Percentiles rank a stretch among this genome's conserved stretches.
Evolutionary conservation across 2,797 vertebrate species (phyloP).

Genomic region (Leptoclinus maculatus): DNA sequence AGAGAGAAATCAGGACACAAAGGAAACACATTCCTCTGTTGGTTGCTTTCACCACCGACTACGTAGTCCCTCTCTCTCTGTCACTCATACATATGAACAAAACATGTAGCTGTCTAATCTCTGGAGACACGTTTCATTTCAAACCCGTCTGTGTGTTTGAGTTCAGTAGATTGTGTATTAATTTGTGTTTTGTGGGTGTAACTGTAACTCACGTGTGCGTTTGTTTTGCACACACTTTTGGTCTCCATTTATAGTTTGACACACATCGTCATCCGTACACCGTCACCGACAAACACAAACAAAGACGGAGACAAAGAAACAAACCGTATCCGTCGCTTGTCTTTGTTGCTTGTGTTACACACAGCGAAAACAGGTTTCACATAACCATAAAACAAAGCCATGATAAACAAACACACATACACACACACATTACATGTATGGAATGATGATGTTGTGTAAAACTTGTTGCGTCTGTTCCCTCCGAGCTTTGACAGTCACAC

Average conservation of each 20-base stretch:
- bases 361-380: constrained; percentile 47
- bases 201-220: constrained; percentile 12
- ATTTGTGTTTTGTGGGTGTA: constrained; percentile 9
- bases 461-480: constrained; percentile 19
- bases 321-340: constrained; percentile 4
- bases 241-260: constrained; percentile 6
- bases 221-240: constrained; percentile 35
- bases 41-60: constrained; percentile 58
- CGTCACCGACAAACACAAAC: background rate
- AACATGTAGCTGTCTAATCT: background rate
- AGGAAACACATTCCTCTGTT: constrained; percentile 62
- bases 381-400: constrained; percentile 25
- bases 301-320: background rate
- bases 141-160: constrained; percentile 15
- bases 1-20: constrained; percentile 42
- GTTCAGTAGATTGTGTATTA: background rate
- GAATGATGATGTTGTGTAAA: constrained; percentile 65
- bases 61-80: constrained; percentile 10
- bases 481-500: constrained; percentile 31
- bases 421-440: constrained; percentile 5
- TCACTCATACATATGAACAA: background rate
- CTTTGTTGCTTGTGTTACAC: background rate
- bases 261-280: background rate
- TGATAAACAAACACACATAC: background rate
- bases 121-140: constrained; percentile 1